Evolutionary conservation across 2,888 invertebrate species (phyloP).

Genomic region (Clistopyga incitator): DNA sequence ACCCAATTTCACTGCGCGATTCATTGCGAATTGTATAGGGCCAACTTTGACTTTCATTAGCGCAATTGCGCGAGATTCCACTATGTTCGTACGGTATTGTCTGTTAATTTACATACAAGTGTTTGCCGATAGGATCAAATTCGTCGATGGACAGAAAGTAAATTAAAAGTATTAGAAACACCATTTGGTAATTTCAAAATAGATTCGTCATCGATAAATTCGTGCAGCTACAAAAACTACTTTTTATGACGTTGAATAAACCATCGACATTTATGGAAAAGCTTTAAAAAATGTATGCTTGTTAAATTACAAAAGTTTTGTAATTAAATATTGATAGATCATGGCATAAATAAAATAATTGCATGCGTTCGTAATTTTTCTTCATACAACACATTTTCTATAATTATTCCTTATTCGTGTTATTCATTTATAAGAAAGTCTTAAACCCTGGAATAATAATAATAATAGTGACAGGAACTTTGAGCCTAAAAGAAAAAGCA

Average conservation of each 20-base stretch:
- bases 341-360: too few relatives aligned
- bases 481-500: background rate
- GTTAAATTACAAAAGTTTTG: too few relatives aligned
- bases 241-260: too few relatives aligned
- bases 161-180: background rate
- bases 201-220: background rate
- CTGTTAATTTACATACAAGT: slow-evolving; percentile 67
- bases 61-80: slow-evolving; percentile 5
- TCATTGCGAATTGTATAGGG: slow-evolving; percentile 37
- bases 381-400: too few relatives aligned
- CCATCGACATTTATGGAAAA: too few relatives aligned
- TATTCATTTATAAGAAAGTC: too few relatives aligned
- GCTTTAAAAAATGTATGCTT: too few relatives aligned
- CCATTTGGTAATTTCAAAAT: too few relatives aligned
- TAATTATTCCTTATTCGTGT: too few relatives aligned
- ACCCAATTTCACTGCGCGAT: background rate
- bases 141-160: background rate
- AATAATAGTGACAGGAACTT: background rate
- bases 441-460: background rate
- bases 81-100: background rate
- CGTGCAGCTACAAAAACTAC: background rate
- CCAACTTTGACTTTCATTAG: slow-evolving; percentile 45
- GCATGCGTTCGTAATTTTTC: too few relatives aligned
- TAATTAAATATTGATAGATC: too few relatives aligned
- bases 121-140: slow-evolving; percentile 45